Conservation (phyloP, 2,113 vertebrate species). For the Lynx canadensis region DNA sequence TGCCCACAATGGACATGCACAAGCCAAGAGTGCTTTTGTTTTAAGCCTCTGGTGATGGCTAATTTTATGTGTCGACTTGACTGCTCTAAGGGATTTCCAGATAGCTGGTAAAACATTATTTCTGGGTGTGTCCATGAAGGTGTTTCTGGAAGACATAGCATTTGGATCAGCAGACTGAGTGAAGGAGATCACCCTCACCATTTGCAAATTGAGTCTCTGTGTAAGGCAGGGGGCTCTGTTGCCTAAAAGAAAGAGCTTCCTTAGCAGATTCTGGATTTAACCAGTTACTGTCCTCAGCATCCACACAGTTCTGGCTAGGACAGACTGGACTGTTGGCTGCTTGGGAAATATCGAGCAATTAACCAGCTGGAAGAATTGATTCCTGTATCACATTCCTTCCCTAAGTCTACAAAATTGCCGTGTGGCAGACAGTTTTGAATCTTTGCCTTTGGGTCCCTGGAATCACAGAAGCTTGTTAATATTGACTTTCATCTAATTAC, state of each 20-base stretch:
- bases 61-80: neutral
- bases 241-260: neutral
- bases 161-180: neutral
- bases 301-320: neutral
- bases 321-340: neutral
- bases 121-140: neutral
- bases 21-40: neutral
- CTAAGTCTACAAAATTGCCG: constrained; percentile 46
- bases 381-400: neutral
- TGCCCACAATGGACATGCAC: neutral
- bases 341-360: neutral
- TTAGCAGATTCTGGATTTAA: neutral
- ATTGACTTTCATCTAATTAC: constrained; percentile 76
- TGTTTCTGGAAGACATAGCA: neutral
- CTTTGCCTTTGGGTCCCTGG: constrained; percentile 44
- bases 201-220: neutral
- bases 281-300: neutral
- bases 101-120: neutral
- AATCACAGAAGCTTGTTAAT: constrained; percentile 66
- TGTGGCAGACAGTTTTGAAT: constrained; percentile 53
- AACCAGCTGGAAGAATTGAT: constrained; percentile 52
- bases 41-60: neutral
- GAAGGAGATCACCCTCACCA: neutral
- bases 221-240: neutral
- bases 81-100: neutral